These are phyloP conservation scores for Drosophila virilis DNA, from an alignment of 1,140 invertebrate genomes.

Conservation along the genomic window DNA sequence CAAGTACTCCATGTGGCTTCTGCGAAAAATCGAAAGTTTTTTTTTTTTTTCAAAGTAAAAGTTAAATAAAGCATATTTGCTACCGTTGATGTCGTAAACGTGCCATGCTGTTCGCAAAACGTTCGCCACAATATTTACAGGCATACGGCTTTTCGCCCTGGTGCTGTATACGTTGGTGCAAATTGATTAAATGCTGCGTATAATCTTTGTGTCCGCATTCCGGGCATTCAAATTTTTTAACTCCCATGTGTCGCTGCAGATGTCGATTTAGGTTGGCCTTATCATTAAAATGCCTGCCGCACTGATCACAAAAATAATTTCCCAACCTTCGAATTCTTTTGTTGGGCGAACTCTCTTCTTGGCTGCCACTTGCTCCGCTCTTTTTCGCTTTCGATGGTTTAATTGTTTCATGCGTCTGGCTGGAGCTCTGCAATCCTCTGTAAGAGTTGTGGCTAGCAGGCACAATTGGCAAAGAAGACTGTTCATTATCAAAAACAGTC, in stretches of 20 bases:
- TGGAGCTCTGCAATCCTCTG: not conserved
- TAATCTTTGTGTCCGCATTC: constrained; percentile 54
- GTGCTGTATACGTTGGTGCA: constrained; percentile 49
- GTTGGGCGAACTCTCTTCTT: not conserved
- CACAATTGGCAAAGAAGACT: not conserved
- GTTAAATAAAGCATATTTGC: not conserved
- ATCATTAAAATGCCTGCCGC: constrained; percentile 49
- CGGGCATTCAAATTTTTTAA: constrained; percentile 47
- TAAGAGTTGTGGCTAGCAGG: not conserved
- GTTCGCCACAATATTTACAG: constrained; percentile 54
- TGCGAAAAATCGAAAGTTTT: not conserved
- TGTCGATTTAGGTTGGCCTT: constrained; percentile 57
- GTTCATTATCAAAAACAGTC: not conserved
- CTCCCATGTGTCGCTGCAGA: constrained; percentile 35
- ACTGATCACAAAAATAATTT: constrained; percentile 45
- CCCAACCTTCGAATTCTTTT: not conserved
- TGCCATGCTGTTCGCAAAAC: constrained; percentile 49
- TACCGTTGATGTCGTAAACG: constrained; percentile 49
- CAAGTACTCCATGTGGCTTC: constrained; percentile 28
- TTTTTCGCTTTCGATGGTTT: not conserved
- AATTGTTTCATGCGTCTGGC: not conserved
- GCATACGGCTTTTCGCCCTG: constrained; percentile 49
- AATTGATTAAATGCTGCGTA: constrained; percentile 47
- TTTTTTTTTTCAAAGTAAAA: too few relatives aligned
- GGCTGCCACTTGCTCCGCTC: not conserved